Conservation (phyloP, 2,113 vertebrate genomes). For the Pachycephala philippinensis region DNA sequence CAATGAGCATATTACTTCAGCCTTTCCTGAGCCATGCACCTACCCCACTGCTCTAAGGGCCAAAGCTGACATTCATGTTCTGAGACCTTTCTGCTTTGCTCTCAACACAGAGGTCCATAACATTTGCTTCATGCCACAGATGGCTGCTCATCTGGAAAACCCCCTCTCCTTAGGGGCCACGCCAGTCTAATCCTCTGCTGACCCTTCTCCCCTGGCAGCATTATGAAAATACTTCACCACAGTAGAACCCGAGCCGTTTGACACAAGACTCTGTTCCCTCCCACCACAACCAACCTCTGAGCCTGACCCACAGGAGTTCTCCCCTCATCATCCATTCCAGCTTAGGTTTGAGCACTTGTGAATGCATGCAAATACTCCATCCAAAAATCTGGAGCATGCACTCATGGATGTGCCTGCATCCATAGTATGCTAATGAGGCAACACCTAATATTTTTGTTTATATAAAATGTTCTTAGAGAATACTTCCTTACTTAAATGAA, state of each 20-base stretch:
- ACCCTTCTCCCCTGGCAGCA: background rate
- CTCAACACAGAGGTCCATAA: background rate
- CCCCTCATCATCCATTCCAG: background rate
- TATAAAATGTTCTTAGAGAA: background rate
- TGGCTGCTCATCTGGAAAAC: background rate
- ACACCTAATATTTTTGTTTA: background rate
- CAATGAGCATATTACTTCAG: background rate
- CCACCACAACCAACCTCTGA: background rate
- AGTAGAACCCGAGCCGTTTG: accelerated
- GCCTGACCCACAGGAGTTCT: background rate
- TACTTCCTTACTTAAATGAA: background rate
- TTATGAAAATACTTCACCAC: background rate
- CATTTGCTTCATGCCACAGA: background rate
- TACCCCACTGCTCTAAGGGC: background rate
- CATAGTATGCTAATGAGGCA: background rate
- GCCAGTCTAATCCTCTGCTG: background rate
- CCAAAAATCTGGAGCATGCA: background rate
- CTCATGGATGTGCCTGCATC: background rate
- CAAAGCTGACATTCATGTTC: background rate
- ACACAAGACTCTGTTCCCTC: background rate
- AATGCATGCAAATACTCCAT: background rate
- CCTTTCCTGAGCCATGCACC: background rate
- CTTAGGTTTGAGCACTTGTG: background rate
- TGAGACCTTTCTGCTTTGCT: background rate
- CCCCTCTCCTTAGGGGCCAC: background rate